phyloP scores from a whole-genome alignment of 2,113 vertebrate species.

The Lepus timidus region DNA sequence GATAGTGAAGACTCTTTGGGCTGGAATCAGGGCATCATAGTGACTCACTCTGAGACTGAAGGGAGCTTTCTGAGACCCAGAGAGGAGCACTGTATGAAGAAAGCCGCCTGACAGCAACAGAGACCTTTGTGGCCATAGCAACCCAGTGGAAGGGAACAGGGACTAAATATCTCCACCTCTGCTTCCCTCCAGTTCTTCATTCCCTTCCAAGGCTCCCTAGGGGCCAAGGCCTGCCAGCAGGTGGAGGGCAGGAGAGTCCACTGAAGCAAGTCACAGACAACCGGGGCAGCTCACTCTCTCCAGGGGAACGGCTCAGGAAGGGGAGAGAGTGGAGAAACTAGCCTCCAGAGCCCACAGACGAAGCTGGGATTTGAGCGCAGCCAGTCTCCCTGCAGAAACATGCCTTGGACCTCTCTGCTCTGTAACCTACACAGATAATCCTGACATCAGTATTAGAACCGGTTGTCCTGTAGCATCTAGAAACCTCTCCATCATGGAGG shows the following conservation, averaged over 20 bases:
- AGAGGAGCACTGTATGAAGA: background rate
- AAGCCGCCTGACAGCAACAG: background rate
- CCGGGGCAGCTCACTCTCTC: background rate
- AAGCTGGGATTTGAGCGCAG: background rate
- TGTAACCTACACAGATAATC: background rate
- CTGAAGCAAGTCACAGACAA: fast-evolving
- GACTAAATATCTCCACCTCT: background rate
- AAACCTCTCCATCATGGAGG: background rate
- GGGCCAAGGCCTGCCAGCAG: background rate
- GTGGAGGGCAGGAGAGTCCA: background rate
- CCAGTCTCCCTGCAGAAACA: background rate
- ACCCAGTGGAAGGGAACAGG: background rate
- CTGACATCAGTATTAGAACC: background rate
- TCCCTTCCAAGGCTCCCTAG: background rate
- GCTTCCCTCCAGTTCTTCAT: background rate
- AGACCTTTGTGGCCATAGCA: background rate
- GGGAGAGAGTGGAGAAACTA: background rate
- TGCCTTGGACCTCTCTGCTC: background rate
- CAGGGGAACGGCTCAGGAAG: background rate
- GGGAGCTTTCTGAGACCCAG: background rate
- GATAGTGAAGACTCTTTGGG: background rate
- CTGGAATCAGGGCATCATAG: background rate
- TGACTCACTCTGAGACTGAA: background rate
- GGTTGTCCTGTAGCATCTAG: background rate
- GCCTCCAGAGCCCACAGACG: background rate